Base-by-base conservation (phyloP, 2,888 invertebrate species). In the Steromphala cineraria region DNA sequence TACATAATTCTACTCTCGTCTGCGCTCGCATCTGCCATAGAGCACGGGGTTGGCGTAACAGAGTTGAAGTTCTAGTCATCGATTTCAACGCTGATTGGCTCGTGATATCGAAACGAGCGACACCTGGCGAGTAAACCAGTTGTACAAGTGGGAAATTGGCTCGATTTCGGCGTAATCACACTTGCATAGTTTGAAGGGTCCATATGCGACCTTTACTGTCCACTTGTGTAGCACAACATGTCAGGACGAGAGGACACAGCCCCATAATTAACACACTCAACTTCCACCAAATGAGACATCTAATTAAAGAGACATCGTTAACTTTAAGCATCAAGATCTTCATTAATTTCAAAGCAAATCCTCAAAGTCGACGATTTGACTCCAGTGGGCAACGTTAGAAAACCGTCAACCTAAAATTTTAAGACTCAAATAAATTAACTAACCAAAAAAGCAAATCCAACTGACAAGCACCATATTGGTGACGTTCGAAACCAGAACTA, bases 1-100 rank as follows among this genome's bases (percentile, higher is more conserved):
- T 79, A 56, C 79, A 79, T 79, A 79, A 79, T 79, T 79, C 79
- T 55, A 46, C 76, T 52, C 76, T 76, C 53, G 76, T 53, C 76
- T 53, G 31, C 21, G 1, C 55, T 28, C 31, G 55, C 76, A 76
- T 76, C 76, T 76, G 76, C 76, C 76, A 76, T 76, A 76, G 31
- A 55, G 31, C 76, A 76, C 76, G 55, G 31, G 55, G 24, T 28
- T 17, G n/a, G 17, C 19, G 53, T 36, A 71, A 24, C 31, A 36
- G 28, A 55, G 53, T 55, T 24, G 31, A 55, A 19, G 55, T 28
- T 55, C 19, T 52, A 28, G 5, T 10, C 28, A 76, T 53, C 53
- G 76, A 53, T 53, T 55, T 55, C 28, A 55, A 31, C 76, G 53
- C 55, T 55, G 55, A 76, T 36, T 76, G 76, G 53, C 36, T 76